phyloP scores from a whole-genome alignment of 2,888 invertebrate genomes.

The Amiota communis region DNA sequence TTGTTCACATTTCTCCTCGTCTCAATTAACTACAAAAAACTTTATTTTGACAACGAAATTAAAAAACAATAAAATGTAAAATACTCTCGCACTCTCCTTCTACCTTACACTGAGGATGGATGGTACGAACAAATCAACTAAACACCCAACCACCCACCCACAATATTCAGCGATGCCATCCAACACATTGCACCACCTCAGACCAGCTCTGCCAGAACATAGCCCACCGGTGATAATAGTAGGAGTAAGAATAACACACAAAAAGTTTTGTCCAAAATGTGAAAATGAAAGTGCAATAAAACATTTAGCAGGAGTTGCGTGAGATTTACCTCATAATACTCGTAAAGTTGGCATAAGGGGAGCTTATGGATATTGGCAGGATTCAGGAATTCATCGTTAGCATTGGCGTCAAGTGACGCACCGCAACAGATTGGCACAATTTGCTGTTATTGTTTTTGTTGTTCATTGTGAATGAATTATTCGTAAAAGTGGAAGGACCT shows the following conservation, averaged over 20 bases:
- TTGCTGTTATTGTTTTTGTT: constrained; percentile 1
- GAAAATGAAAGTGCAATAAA: constrained; percentile 29
- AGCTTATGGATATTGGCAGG: background rate
- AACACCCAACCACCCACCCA: too few relatives aligned
- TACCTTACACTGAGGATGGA: too few relatives aligned
- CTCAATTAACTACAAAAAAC: constrained; percentile 34
- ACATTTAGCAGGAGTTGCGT: background rate
- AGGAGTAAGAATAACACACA: background rate
- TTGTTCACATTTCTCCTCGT: too few relatives aligned
- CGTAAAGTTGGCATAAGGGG: background rate
- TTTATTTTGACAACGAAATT: constrained; percentile 50
- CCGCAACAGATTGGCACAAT: constrained; percentile 57
- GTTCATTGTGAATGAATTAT: constrained; percentile 15
- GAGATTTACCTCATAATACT: background rate
- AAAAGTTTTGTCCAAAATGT: constrained; percentile 16
- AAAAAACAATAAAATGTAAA: constrained; percentile 51
- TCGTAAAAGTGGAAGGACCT: too few relatives aligned
- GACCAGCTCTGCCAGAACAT: background rate
- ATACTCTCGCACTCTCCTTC: constrained; percentile 16
- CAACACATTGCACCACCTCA: background rate
- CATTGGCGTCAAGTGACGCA: constrained; percentile 57
- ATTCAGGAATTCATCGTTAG: background rate
- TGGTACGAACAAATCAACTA: too few relatives aligned
- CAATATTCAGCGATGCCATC: too few relatives aligned
- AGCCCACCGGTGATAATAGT: background rate